phyloP scores from a whole-genome alignment of 1,140 invertebrate genomes.

The Lordiphosa collinella region DNA sequence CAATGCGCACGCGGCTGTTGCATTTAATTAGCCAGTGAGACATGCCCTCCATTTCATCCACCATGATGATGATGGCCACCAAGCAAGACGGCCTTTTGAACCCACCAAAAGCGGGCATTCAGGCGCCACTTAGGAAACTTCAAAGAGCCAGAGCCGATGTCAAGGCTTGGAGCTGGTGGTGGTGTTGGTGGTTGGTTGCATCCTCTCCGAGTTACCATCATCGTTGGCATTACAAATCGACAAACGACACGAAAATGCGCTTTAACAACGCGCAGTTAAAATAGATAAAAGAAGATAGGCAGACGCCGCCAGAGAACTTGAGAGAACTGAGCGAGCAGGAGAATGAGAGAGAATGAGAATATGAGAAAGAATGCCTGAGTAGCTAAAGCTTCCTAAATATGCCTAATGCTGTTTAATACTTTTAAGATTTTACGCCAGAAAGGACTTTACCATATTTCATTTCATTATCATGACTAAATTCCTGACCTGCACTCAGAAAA shows the following conservation, averaged over 20 bases:
- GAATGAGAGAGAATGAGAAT: background rate
- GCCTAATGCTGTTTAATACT: too few relatives aligned
- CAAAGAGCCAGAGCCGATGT: constrained; percentile 51
- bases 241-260: constrained; percentile 79
- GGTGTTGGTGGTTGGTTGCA: constrained; percentile 24
- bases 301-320: constrained; percentile 49
- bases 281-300: constrained; percentile 77
- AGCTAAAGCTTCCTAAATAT: background rate
- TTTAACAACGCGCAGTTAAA: constrained; percentile 78
- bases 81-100: constrained; percentile 65
- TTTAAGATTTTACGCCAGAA: too few relatives aligned
- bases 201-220: constrained; percentile 1
- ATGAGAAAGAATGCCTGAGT: background rate
- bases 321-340: background rate
- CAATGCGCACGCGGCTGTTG: constrained; percentile 16
- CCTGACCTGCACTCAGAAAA: too few relatives aligned
- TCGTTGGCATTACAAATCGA: constrained; percentile 72
- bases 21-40: constrained; percentile 66
- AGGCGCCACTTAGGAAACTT: constrained; percentile 73
- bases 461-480: too few relatives aligned
- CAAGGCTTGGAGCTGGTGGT: constrained; percentile 11
- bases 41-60: constrained; percentile 12
- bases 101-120: constrained; percentile 25
- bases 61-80: constrained; percentile 43
- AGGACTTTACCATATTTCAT: too few relatives aligned